These are phyloP conservation scores for Leuctra nigra DNA, from an alignment of 2,888 invertebrate genomes.

Conservation along the genomic window DNA sequence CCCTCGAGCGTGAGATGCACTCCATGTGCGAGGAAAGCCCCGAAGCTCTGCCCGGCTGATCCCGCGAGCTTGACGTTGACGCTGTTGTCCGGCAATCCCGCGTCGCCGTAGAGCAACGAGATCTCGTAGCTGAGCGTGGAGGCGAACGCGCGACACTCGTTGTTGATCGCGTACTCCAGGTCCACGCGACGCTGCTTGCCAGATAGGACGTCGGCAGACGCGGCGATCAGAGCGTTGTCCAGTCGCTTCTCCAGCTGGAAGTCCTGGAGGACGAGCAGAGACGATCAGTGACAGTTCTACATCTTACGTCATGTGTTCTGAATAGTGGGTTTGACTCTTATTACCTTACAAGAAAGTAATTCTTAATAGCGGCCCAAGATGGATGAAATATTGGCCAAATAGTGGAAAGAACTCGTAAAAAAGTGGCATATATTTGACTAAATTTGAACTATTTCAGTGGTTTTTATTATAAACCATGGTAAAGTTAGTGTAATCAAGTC, in stretches of 20 bases:
- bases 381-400: background rate
- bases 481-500: too few relatives aligned
- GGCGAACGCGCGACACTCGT: conserved; percentile 89
- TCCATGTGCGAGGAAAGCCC: conserved; percentile 91
- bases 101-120: conserved; percentile 84
- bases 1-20: conserved; percentile 87
- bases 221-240: conserved; percentile 70
- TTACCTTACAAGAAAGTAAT: conserved; percentile 1
- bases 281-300: too few relatives aligned
- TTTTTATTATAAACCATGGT: too few relatives aligned
- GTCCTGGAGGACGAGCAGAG: conserved; percentile 51
- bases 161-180: conserved; percentile 74
- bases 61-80: conserved; percentile 81
- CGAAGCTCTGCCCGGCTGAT: conserved; percentile 98
- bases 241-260: conserved; percentile 79
- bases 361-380: background rate
- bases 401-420: too few relatives aligned
- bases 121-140: conserved; percentile 92
- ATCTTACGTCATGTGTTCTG: too few relatives aligned
- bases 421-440: too few relatives aligned
- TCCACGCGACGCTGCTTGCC: conserved; percentile 61
- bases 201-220: conserved; percentile 64
- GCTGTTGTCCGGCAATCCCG: conserved; percentile 73
- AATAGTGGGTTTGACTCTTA: too few relatives aligned
- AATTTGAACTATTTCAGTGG: too few relatives aligned